Evolutionary conservation across 2,797 vertebrate species (phyloP).

Genomic region (Anabas testudineus): DNA sequence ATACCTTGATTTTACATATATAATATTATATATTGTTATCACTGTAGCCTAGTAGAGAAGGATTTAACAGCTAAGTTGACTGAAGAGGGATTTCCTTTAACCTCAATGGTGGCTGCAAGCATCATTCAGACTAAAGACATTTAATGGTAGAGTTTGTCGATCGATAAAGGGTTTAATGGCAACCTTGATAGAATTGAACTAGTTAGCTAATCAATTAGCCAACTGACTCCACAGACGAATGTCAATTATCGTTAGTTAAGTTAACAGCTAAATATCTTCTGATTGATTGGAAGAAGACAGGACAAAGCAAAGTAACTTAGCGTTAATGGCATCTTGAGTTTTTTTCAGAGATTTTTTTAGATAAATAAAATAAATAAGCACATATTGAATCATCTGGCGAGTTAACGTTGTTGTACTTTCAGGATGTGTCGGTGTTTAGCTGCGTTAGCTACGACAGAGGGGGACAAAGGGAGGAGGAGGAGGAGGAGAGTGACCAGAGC

Average conservation of each 20-base stretch:
- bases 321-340: neutral
- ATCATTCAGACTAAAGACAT: neutral
- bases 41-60: neutral
- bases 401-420: neutral
- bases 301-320: conserved; percentile 9
- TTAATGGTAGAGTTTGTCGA: neutral
- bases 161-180: neutral
- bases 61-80: no score
- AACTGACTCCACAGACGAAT: neutral
- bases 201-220: neutral
- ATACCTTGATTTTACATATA: conserved; percentile 4
- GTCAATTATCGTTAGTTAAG: no score
- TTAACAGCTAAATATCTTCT: neutral
- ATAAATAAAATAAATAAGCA: no score
- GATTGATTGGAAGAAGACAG: neutral
- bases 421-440: no score
- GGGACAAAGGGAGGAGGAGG: conserved; percentile 10
- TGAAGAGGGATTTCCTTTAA: no score
- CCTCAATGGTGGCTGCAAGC: neutral
- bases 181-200: no score
- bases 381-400: no score
- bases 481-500: conserved; percentile 24
- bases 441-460: no score
- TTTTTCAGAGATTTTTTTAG: no score
- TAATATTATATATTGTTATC: conserved; percentile 8